A percentile compares a stretch with the other conserved stretches of the same genome.
Conservation (phyloP, 2,113 vertebrate genomes). For the Cyrtonyx montezumae region DNA sequence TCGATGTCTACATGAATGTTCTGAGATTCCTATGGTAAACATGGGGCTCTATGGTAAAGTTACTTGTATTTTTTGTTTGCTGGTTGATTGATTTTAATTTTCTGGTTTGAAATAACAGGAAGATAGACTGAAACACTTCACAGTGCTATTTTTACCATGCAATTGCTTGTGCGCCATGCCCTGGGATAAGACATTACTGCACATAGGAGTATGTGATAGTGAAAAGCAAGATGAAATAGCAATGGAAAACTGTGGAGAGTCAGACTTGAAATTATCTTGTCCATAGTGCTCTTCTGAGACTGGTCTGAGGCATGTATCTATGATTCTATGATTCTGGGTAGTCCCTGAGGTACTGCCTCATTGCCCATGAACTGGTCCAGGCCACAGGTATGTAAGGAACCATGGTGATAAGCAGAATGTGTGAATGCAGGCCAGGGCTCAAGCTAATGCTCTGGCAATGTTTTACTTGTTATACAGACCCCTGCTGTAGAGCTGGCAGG, state of each 20-base stretch:
- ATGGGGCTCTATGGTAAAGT: background rate
- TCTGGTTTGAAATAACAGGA: background rate
- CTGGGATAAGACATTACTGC: background rate
- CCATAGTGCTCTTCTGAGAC: background rate
- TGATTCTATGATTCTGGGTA: background rate
- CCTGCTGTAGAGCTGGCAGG: background rate
- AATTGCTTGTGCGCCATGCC: background rate
- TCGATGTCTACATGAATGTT: background rate
- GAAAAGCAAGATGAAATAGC: background rate
- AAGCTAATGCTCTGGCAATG: background rate
- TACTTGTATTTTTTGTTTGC: background rate
- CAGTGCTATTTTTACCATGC: background rate
- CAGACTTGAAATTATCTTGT: background rate
- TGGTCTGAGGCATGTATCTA: background rate
- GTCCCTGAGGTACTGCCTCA: background rate
- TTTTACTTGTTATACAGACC: background rate
- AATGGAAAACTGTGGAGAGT: background rate
- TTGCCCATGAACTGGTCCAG: background rate
- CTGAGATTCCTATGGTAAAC: background rate
- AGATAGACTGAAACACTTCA: background rate
- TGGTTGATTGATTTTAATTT: background rate
- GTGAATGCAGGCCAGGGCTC: background rate
- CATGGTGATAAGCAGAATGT: rapidly evolving
- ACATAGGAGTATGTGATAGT: background rate
- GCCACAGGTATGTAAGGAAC: background rate